Base-by-base conservation (phyloP, 30 jellyfish, hydroid and myxozoan genomes). In the Aurelia coerulea region DNA sequence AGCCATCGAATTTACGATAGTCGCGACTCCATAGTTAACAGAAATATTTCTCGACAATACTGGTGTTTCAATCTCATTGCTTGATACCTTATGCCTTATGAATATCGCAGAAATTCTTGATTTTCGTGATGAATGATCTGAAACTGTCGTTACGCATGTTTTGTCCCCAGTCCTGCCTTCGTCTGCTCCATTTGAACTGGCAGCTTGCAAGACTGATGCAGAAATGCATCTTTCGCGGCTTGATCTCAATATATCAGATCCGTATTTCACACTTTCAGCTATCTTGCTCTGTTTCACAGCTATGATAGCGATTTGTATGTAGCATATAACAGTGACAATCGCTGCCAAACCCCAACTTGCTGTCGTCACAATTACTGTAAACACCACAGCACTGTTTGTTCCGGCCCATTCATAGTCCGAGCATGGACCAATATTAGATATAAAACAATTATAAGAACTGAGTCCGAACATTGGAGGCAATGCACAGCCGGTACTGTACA, bases 381-480 rank as follows among this genome's bases (percentile, higher is more conserved):
- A 86, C 7, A 68, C 17, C 10, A 86, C 80, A 10, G 95, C 66
- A 6, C 72, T 71, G 50, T 67, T 76, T 31, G 89, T 86, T 33
- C 90, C 90, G 31, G 90, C 84, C 95, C 95, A 86, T 16, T 86
- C 78, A 10, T 76, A 49, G 17, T 68, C 75, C 17, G 80, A 49
- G 49, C 95, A 86, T 1, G 85, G 85, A 29, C 95, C 90, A 29
- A 62, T 76, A 50, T 86, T 86, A 2, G 83, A 35, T 13, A 86
- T 76, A 50, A 86, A 86, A 42, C 95, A 86, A 18, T 39, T 56
- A 59, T 76, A 86, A 18, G 95, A 86, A 51, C 85, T 74, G 32
- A 86, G 72, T n/a, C 95, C 95, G 51, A 86, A 76, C 74, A 73
- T 68, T 1, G 95, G 95, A 33, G 95, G 95, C 74, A 86, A 37